A percentile compares a stretch with the other conserved stretches of the same genome.
These are phyloP conservation scores for Pogonomyrmex barbatus DNA, from an alignment of 1,140 invertebrate genomes.

Conservation along the genomic window DNA sequence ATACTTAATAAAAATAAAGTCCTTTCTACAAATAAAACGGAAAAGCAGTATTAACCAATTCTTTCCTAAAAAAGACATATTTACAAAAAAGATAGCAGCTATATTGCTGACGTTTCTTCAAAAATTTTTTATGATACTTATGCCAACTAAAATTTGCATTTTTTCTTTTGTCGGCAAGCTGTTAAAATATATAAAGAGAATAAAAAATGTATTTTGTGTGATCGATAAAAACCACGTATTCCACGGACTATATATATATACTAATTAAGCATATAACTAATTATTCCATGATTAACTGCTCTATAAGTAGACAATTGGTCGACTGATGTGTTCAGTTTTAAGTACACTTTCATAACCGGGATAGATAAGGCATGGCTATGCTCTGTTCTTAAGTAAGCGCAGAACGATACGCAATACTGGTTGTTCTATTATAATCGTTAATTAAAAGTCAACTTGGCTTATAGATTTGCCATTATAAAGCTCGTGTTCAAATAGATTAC, in stretches of 20 bases:
- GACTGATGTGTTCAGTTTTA: slow-evolving; percentile 83
- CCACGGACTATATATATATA: slow-evolving; percentile 53
- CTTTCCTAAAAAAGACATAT: slow-evolving; percentile 28
- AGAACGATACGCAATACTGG: slow-evolving; percentile 84
- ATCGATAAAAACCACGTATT: slow-evolving; percentile 63
- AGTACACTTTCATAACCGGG: slow-evolving; percentile 84
- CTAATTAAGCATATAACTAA: slow-evolving; percentile 72
- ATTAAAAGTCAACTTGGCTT: slow-evolving; percentile 67
- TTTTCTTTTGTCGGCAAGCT: slow-evolving; percentile 43
- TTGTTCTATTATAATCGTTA: slow-evolving; percentile 77
- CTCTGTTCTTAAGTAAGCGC: slow-evolving; percentile 82
- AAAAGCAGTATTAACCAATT: slow-evolving; percentile 26
- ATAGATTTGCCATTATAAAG: slow-evolving; percentile 47
- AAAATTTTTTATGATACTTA: slow-evolving; percentile 27
- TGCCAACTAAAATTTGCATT: slow-evolving; percentile 22
- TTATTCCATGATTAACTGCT: slow-evolving; percentile 73
- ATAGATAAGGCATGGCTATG: slow-evolving; percentile 78
- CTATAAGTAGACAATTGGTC: slow-evolving; percentile 77
- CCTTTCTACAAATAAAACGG: slow-evolving; percentile 28
- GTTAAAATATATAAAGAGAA: slow-evolving; percentile 66
- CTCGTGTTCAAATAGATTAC: slow-evolving; percentile 55
- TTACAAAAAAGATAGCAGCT: slow-evolving; percentile 58
- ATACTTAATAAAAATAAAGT: slow-evolving; percentile 49
- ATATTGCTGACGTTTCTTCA: slow-evolving; percentile 24
- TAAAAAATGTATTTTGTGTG: slow-evolving; percentile 66